phyloP scores from a whole-genome alignment of 2,888 invertebrate species.

The Volucella inflata region DNA sequence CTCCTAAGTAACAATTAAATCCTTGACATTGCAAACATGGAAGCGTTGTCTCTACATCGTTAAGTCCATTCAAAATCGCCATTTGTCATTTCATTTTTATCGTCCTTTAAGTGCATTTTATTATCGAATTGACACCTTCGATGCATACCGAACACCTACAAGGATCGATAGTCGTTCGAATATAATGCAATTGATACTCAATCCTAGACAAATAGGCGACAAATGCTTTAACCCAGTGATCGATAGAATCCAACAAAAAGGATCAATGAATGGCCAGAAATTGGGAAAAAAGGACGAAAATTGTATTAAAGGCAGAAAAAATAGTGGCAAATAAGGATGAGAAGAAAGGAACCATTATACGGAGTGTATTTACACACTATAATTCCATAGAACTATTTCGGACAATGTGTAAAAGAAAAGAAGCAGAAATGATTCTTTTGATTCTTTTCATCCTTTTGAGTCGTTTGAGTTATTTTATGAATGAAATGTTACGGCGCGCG shows the following conservation, averaged over 20 bases:
- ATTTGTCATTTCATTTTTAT: conserved; percentile 72
- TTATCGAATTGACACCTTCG: conserved; percentile 72
- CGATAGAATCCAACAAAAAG: conserved; percentile 38
- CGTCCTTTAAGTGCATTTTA: conserved; percentile 73
- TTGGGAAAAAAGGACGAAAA: conserved; percentile 36
- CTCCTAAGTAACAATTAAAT: conserved; percentile 71
- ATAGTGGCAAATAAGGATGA: conserved; percentile 67
- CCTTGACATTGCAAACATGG: conserved; percentile 57
- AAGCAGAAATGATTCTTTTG: background rate
- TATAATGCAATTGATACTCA: conserved; percentile 74
- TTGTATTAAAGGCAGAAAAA: conserved; percentile 51
- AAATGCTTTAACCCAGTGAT: conserved; percentile 47
- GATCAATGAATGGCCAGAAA: conserved; percentile 18
- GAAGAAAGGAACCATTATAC: conserved; percentile 57
- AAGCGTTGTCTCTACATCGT: background rate
- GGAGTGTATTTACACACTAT: conserved; percentile 67
- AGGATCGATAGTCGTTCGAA: conserved; percentile 25
- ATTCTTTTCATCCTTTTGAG: too few relatives aligned
- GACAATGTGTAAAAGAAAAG: conserved; percentile 44
- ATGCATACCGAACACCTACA: conserved; percentile 52
- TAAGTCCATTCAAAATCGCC: conserved; percentile 28
- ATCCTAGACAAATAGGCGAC: conserved; percentile 73
- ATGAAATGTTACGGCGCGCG: conserved; percentile 69
- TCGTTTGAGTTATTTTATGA: conserved; percentile 15
- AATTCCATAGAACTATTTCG: conserved; percentile 67